phyloP scores from a whole-genome alignment of 2,113 vertebrate genomes.

The Phrynocephalus versicolor region DNA sequence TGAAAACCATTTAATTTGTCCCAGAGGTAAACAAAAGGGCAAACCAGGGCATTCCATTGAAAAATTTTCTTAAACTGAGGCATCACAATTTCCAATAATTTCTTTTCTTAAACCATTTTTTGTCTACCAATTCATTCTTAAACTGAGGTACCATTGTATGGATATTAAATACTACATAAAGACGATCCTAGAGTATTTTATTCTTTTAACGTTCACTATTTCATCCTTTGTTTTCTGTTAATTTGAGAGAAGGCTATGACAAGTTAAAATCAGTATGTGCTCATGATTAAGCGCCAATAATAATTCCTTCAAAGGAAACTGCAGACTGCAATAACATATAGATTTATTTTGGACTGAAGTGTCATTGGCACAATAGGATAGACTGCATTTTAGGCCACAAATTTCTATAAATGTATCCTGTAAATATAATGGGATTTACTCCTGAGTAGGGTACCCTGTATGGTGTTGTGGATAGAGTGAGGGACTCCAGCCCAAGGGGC shows the following conservation, averaged over 20 bases:
- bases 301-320: constrained; percentile 26
- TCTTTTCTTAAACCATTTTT: too few relatives aligned
- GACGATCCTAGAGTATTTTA: not conserved
- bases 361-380: not conserved
- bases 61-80: too few relatives aligned
- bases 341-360: not conserved
- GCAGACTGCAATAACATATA: not conserved
- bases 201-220: not conserved
- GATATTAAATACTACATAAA: constrained; percentile 6
- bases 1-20: too few relatives aligned
- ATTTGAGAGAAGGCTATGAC: not conserved
- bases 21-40: too few relatives aligned
- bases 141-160: too few relatives aligned
- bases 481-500: too few relatives aligned
- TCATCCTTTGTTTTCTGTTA: not conserved
- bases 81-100: too few relatives aligned
- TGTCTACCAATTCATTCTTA: too few relatives aligned
- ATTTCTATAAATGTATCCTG: not conserved
- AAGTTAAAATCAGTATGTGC: constrained; percentile 10
- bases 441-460: too few relatives aligned
- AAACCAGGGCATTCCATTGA: too few relatives aligned
- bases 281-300: not conserved
- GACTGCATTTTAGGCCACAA: not conserved
- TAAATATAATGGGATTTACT: not conserved
- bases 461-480: too few relatives aligned